Evolutionary conservation across 2,888 invertebrate species (phyloP).

Genomic region (Zygaena filipendulae): DNA sequence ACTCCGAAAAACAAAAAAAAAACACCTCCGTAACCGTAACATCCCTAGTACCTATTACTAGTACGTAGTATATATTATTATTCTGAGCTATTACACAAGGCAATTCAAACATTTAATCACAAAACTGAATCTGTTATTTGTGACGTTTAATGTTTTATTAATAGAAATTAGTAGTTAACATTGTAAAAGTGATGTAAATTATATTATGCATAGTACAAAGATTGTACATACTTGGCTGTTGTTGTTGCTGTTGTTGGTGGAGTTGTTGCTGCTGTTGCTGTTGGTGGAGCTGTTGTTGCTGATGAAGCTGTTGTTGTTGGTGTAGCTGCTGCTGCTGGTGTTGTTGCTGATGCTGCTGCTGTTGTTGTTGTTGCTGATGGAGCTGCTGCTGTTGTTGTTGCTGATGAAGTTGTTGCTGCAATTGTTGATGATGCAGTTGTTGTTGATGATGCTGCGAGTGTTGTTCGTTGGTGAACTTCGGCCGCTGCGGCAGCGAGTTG

Average conservation of each 20-base stretch:
- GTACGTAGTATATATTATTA: too few species aligned
- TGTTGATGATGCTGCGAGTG: constrained; percentile 37
- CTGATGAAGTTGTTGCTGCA: constrained; percentile 18
- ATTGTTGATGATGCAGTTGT: constrained; percentile 25
- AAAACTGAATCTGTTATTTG: too few species aligned
- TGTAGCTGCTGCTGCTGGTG: constrained; percentile 18
- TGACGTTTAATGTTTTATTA: too few species aligned
- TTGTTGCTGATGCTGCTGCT: constrained; percentile 17
- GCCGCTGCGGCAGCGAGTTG: constrained; percentile 48
- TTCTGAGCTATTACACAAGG: too few species aligned
- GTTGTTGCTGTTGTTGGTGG: constrained; percentile 16
- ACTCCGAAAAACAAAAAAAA: too few species aligned
- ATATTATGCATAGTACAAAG: too few species aligned
- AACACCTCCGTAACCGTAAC: too few species aligned
- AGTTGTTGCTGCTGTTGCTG: constrained; percentile 16
- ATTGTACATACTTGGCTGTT: constrained; percentile 18
- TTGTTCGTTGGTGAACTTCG: constrained; percentile 58
- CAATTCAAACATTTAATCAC: too few species aligned
- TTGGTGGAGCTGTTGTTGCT: constrained; percentile 9
- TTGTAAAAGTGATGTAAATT: too few species aligned
- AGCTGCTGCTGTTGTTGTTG: constrained; percentile 20
- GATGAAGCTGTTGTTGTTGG: constrained; percentile 15
- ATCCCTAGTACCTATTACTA: too few species aligned
- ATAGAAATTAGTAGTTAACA: too few species aligned
- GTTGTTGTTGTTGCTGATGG: constrained; percentile 19